Percentiles rank a stretch among this genome's conserved stretches.
These are phyloP conservation scores for human (Homo sapiens) DNA, from an alignment of 2,113 vertebrate genomes.

Conservation along the genomic window GRCh38 chr14:33789001-33789500, in stretches of 20 bases:
- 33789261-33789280: background rate
- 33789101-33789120: background rate
- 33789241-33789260: background rate
- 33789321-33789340: background rate
- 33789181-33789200: background rate
- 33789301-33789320: background rate
- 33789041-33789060: conserved; percentile 32
- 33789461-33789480: background rate
- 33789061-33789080: background rate
- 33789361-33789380: background rate
- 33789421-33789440: background rate
- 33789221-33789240: background rate
- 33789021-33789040: conserved; percentile 57
- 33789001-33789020: conserved; percentile 49
- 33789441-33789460: background rate
- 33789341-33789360: background rate
- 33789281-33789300: background rate
- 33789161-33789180: background rate
- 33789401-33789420: rapidly evolving
- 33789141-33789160: background rate
- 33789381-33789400: background rate
- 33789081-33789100: background rate
- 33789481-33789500: background rate
- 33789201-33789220: background rate
- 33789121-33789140: background rate